Conservation (phyloP, 2,888 invertebrate genomes). For the Drosophila kanekoi region DNA sequence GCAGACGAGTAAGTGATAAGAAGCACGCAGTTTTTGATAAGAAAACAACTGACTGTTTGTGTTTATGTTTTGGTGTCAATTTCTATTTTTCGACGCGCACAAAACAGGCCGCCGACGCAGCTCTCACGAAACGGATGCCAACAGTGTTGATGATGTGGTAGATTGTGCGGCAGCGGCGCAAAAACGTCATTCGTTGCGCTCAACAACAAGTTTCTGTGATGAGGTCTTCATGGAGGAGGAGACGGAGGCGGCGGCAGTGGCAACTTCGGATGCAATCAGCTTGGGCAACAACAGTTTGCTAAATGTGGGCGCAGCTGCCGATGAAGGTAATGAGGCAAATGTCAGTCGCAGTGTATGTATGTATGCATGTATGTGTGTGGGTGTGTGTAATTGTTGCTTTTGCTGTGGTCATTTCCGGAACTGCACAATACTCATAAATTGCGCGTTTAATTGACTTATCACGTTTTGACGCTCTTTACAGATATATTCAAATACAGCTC, state of each 20-base stretch:
- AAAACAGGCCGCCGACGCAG: constrained; percentile 70
- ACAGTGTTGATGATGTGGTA: constrained; percentile 50
- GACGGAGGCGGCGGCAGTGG: constrained; percentile 23
- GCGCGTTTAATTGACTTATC: constrained; percentile 33
- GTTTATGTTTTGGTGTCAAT: constrained; percentile 47
- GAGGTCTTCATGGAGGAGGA: constrained; percentile 77
- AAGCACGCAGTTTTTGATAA: not conserved
- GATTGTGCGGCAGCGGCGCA: constrained; percentile 50
- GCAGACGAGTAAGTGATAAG: constrained; percentile 73
- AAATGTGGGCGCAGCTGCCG: constrained; percentile 52
- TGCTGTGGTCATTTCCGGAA: constrained; percentile 27
- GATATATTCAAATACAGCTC: constrained; percentile 82
- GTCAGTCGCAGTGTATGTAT: constrained; percentile 1
- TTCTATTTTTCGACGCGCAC: constrained; percentile 37
- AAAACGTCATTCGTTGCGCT: constrained; percentile 81
- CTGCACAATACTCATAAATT: constrained; percentile 21
- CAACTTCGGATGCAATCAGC: constrained; percentile 58
- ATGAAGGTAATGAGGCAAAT: constrained; percentile 63
- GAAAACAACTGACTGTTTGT: constrained; percentile 21
- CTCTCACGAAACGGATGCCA: constrained; percentile 57
- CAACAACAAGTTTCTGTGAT: constrained; percentile 83
- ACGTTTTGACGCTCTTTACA: constrained; percentile 46
- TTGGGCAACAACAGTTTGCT: constrained; percentile 58
- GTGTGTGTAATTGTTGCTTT: constrained; percentile 2
- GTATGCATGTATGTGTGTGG: constrained; percentile 17